Base-by-base conservation (phyloP, 2,113 vertebrate genomes). In the Regulus satrapa region DNA sequence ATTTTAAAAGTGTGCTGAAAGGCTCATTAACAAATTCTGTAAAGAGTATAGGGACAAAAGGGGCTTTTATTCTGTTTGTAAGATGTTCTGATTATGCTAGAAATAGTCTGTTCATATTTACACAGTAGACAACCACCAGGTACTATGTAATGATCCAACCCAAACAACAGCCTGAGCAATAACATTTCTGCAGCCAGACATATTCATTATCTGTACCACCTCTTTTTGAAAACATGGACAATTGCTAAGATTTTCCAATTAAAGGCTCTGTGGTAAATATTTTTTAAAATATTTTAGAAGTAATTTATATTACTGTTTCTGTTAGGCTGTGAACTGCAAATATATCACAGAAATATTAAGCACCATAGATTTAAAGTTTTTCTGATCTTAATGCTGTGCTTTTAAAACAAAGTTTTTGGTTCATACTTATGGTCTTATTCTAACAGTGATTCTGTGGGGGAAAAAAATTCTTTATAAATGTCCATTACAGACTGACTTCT, bases 211-310 rank as follows among this genome's bases (percentile, higher is more conserved):
- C 40, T 52, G 34, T 49, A 16, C 14, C 43, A 43, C 4, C 6
- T 34, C 67, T 49, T 69, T 86, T 34, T 62, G 23, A 46, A 74
- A 74, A 86, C 1, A 3, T n/a, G 31, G 64, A 46, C 5, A 66
- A 64, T 14, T 62, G 32, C 6, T 64, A 68, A 76, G 11, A 1
- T 41, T 92, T 84, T 69, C 31, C 38, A 56, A 34, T 32, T 73
- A 45, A 89, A 55, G 6, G 2, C 2, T 49, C 10, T 18, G 25
- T 26, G 5, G 5, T 29, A 86, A 81, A 45, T n/a, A 78, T 6
- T n/a, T 38, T 5, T 0, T 3, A 3, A 45, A 31, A 31, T 5
- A 0, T 24, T 73, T 46, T 34, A 55, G 10, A 68, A 46, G 17
- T 58, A 52, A 58, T n/a, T 76, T 73, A 12, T 17, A 26, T 43